Conservation (phyloP, 2,797 vertebrate genomes). For the Glossophaga mutica region DNA sequence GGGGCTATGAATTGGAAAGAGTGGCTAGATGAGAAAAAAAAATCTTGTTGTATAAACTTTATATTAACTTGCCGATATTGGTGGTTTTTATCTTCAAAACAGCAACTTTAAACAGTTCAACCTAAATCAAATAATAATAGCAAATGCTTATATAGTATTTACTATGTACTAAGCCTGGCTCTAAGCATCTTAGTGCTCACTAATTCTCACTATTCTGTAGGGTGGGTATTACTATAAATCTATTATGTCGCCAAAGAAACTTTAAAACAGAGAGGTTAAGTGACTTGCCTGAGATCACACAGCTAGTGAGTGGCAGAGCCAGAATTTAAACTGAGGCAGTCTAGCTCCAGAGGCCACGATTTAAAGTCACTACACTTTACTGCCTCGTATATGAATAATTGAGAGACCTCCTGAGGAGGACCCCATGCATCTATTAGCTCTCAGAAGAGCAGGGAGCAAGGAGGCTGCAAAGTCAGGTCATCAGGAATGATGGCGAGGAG, state of each 20-base stretch:
- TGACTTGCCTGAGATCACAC: not conserved
- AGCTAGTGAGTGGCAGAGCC: not conserved
- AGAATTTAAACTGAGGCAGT: not conserved
- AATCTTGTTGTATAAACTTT: not conserved
- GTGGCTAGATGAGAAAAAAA: not conserved
- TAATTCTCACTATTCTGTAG: not conserved
- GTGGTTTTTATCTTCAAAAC: not conserved
- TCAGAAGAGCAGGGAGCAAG: not conserved
- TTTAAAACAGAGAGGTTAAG: conserved; percentile 22
- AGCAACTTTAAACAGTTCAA: not conserved
- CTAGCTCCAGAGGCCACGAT: not conserved
- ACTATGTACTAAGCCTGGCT: not conserved
- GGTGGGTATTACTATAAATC: not conserved
- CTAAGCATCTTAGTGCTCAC: not conserved
- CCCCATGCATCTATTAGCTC: not conserved
- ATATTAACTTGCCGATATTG: not conserved
- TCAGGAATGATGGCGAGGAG: not conserved
- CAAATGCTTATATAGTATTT: not conserved
- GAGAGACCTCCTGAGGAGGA: not conserved
- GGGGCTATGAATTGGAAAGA: not conserved
- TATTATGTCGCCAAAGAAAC: not conserved
- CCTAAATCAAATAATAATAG: conserved; percentile 11
- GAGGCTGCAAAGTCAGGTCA: not conserved
- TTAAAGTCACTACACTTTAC: not conserved
- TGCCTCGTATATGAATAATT: not conserved